phyloP scores from a whole-genome alignment of 1,140 invertebrate species.

The Drosophila serrata region DNA sequence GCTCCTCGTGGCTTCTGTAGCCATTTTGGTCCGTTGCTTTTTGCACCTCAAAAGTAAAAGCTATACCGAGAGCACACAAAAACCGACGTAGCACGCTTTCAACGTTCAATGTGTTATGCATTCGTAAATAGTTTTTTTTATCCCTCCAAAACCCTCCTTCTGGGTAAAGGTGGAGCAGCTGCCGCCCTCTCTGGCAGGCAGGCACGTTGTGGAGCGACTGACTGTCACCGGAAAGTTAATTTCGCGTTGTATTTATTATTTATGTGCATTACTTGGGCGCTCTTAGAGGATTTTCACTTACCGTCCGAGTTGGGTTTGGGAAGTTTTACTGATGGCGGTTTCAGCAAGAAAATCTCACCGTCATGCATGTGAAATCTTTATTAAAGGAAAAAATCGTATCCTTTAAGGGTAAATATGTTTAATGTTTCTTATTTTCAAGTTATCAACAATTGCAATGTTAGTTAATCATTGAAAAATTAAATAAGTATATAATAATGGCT shows the following conservation, averaged over 20 bases:
- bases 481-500: too few species aligned
- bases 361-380: not conserved
- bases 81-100: constrained; percentile 63
- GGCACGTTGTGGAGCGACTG: constrained; percentile 21
- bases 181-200: not conserved
- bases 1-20: not conserved
- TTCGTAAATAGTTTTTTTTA: constrained; percentile 71
- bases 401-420: not conserved
- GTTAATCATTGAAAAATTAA: not conserved
- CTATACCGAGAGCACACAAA: constrained; percentile 49
- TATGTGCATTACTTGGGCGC: constrained; percentile 69
- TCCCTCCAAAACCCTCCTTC: constrained; percentile 2
- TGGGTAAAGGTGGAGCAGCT: not conserved
- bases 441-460: too few species aligned
- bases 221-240: constrained; percentile 59
- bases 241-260: constrained; percentile 77
- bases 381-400: not conserved
- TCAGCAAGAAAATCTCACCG: not conserved
- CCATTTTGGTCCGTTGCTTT: constrained; percentile 43
- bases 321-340: constrained; percentile 7
- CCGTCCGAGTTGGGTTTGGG: constrained; percentile 22
- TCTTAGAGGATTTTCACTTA: constrained; percentile 76
- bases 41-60: constrained; percentile 70
- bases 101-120: constrained; percentile 78
- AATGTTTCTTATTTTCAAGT: not conserved